A percentile compares a stretch with the other conserved stretches of the same genome.
These are phyloP conservation scores for Drosophila helvetica DNA, from an alignment of 2,888 invertebrate genomes.

Conservation along the genomic window DNA sequence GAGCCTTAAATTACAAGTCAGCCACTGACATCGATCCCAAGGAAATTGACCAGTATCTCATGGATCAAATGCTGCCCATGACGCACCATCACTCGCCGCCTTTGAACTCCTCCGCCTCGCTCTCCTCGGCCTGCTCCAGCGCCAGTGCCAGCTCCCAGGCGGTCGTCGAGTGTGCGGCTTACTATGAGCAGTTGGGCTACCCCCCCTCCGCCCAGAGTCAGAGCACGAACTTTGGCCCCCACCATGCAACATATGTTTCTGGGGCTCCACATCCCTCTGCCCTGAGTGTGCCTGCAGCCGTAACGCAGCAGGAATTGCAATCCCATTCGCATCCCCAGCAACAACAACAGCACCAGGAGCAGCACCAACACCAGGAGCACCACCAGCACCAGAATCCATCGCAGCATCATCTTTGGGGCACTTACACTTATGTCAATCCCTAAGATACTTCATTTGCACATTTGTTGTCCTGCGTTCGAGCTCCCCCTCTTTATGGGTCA, in stretches of 20 bases:
- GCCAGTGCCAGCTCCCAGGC: slow-evolving; percentile 69
- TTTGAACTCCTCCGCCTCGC: slow-evolving; percentile 71
- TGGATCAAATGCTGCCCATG: slow-evolving; percentile 82
- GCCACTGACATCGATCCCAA: slow-evolving; percentile 81
- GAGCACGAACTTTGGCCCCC: slow-evolving; percentile 23
- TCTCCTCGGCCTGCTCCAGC: slow-evolving; percentile 71
- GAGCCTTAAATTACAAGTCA: slow-evolving; percentile 81
- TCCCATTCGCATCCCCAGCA: slow-evolving; percentile 25
- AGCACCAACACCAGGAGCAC: slow-evolving; percentile 49
- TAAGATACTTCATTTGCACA: slow-evolving; percentile 75
- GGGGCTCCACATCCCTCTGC: slow-evolving; percentile 22
- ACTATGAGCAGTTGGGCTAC: slow-evolving; percentile 67
- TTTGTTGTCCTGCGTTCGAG: slow-evolving; percentile 42
- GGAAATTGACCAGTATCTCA: slow-evolving; percentile 84
- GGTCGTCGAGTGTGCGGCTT: slow-evolving; percentile 62
- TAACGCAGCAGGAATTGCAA: slow-evolving; percentile 21
- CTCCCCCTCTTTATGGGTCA: slow-evolving; percentile 54
- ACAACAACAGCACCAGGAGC: slow-evolving; percentile 61
- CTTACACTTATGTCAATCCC: slow-evolving; percentile 81
- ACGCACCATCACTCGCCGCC: slow-evolving; percentile 72
- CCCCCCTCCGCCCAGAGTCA: slow-evolving; percentile 25
- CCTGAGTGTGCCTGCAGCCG: slow-evolving; percentile 25
- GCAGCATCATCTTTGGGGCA: slow-evolving; percentile 80
- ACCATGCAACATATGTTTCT: slow-evolving; percentile 15
- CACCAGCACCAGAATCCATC: slow-evolving; percentile 60